Evolutionary conservation across 2,888 invertebrate genomes (phyloP).

Genomic region (Acrobasis consociella): DNA sequence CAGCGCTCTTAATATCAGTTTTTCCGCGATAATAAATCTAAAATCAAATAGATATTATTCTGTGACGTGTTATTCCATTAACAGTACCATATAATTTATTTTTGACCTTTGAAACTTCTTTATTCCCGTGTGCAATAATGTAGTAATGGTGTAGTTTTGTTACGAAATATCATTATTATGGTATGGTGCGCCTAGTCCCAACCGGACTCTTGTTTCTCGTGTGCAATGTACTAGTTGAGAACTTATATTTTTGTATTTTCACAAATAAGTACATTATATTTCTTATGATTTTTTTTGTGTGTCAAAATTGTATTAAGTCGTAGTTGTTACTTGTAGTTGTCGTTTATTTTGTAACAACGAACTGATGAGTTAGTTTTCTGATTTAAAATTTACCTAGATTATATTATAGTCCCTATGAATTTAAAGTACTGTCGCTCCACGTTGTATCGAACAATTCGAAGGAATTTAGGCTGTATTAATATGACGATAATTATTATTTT

Average conservation of each 20-base stretch:
- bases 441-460: conserved; percentile 16
- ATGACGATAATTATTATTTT: conserved; percentile 25
- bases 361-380: neutral
- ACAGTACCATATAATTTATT: too few species aligned
- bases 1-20: too few species aligned
- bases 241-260: conserved; percentile 37
- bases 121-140: too few species aligned
- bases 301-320: conserved; percentile 29
- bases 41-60: too few species aligned
- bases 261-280: conserved; percentile 41
- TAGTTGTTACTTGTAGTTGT: conserved; percentile 35
- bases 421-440: conserved; percentile 1
- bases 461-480: conserved; percentile 18
- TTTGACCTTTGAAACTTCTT: too few species aligned
- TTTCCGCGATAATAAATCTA: too few species aligned
- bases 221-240: conserved; percentile 44
- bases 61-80: too few species aligned
- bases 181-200: conserved; percentile 36
- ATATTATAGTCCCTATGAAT: neutral
- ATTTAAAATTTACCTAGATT: neutral
- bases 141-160: conserved; percentile 2
- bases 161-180: conserved; percentile 28
- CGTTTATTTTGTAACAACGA: conserved; percentile 30
- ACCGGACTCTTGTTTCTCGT: conserved; percentile 29
- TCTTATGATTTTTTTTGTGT: neutral